Conservation (phyloP, 1,140 invertebrate genomes). For the Potamilus streckersoni region DNA sequence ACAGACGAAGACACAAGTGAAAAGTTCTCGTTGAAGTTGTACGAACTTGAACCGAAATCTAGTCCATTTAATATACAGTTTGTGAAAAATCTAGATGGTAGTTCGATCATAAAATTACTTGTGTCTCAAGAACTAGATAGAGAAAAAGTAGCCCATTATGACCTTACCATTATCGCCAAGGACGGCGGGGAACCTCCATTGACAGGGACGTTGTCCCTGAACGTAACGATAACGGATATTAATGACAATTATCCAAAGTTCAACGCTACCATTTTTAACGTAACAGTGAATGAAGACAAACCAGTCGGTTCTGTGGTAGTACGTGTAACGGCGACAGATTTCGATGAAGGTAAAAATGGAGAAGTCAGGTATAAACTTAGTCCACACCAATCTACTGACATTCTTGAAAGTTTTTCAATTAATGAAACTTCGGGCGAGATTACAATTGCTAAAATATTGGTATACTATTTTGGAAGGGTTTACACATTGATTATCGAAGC, state of each 20-base stretch:
- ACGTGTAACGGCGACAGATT: conserved; percentile 80
- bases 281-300: conserved; percentile 52
- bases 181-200: conserved; percentile 66
- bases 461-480: conserved; percentile 26
- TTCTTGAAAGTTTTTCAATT: conserved; percentile 37
- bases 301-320: conserved; percentile 37
- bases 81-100: conserved; percentile 51
- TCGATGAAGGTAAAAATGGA: conserved; percentile 84
- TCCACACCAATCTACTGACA: conserved; percentile 46
- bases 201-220: conserved; percentile 68
- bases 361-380: conserved; percentile 81
- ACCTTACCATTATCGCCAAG: conserved; percentile 82
- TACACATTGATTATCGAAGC: conserved; percentile 48
- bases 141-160: conserved; percentile 44
- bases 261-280: conserved; percentile 87
- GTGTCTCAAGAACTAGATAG: conserved; percentile 48
- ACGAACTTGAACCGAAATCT: conserved; percentile 31
- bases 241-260: conserved; percentile 71
- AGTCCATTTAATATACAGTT: conserved; percentile 47
- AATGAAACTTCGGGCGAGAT: conserved; percentile 33
- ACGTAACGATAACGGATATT: conserved; percentile 72
- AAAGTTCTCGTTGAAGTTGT: conserved; percentile 46
- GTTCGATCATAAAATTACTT: conserved; percentile 45
- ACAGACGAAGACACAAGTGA: conserved; percentile 53
- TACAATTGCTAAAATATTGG: conserved; percentile 31